Evolutionary conservation across 2,113 vertebrate genomes (phyloP), one percentile per base, ranked within the genome.

Genomic region (Aythya baeri): DNA sequence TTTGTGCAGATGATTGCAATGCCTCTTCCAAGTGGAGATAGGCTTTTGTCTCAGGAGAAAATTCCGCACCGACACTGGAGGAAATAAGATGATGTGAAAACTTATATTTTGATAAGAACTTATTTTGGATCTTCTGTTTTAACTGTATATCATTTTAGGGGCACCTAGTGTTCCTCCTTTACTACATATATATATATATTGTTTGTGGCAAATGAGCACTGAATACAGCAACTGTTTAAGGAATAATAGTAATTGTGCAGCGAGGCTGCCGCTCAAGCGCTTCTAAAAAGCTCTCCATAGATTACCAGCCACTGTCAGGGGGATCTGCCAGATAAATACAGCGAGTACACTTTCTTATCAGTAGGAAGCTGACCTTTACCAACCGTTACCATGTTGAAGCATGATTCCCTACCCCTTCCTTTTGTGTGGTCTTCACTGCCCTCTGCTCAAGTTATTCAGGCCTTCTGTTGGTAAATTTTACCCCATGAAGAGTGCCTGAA

Each of bases 281-380:
- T 94, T 94, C 91, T 94, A 65, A 61, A 92, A 96, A 87, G 49
- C 94, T 84, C n/a, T 81, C 76, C 75, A 31, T 86, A 90, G 93
- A 95, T 97, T 93, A 97, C 95, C 96, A 97, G 81, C 92, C 95
- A 89, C 96, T 96, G 96, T 94, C 83, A 68, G 89, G 74, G 86
- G 89, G 95, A 97, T 84, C 97, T 97, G 95, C 95, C 96, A 91
- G 95, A 97, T 98, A 98, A 97, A 97, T 97, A 94, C 96, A 96
- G 97, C 10, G 13, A 95, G 95, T 96, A 93, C 93, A 94, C 97
- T 97, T 95, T 96, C 91, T 94, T 93, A 88, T 95, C 92, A 2
- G 93, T 94, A 88, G 94, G 94, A 96, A 92, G 88, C 90, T 93
- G 93, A 94, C 88, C 94, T 96, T 95, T 95, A 79, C 80, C 88